Conservation (phyloP, 2,113 vertebrate genomes). For the Phylloscopus trochilus region DNA sequence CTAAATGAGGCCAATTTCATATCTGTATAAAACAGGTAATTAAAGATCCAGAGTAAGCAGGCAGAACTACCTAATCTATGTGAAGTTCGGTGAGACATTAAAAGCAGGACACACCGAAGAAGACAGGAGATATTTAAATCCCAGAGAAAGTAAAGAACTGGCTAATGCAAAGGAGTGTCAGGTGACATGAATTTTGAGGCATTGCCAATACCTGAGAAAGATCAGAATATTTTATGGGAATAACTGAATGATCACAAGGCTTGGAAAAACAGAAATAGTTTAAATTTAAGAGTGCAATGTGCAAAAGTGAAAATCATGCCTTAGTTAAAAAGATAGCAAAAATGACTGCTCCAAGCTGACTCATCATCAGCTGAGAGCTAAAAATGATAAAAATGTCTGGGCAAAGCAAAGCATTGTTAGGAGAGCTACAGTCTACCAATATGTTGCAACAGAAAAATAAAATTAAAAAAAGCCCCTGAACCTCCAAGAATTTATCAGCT, state of each 20-base stretch:
- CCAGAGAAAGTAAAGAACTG: neutral
- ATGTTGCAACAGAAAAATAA: neutral
- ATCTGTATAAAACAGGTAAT: neutral
- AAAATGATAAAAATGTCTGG: constrained; percentile 19
- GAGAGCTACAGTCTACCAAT: neutral
- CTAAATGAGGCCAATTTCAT: neutral
- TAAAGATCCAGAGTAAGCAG: neutral
- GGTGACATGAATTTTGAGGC: neutral
- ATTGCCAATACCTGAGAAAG: neutral
- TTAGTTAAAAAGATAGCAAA: constrained; percentile 18
- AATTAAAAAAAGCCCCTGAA: too few species aligned
- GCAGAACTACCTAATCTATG: neutral
- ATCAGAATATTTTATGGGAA: constrained; percentile 1
- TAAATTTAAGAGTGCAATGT: neutral
- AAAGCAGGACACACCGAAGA: neutral
- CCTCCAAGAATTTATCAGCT: neutral
- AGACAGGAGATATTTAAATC: neutral
- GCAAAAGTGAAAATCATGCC: constrained; percentile 22
- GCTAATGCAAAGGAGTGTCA: neutral
- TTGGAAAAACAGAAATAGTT: neutral
- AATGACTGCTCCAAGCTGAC: constrained; percentile 34
- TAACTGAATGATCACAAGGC: neutral
- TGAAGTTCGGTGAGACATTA: neutral
- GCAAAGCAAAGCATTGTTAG: neutral
- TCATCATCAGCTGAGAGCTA: constrained; percentile 57